Conservation (phyloP, 1,140 invertebrate species). For the Eupristina koningsbergeri region DNA sequence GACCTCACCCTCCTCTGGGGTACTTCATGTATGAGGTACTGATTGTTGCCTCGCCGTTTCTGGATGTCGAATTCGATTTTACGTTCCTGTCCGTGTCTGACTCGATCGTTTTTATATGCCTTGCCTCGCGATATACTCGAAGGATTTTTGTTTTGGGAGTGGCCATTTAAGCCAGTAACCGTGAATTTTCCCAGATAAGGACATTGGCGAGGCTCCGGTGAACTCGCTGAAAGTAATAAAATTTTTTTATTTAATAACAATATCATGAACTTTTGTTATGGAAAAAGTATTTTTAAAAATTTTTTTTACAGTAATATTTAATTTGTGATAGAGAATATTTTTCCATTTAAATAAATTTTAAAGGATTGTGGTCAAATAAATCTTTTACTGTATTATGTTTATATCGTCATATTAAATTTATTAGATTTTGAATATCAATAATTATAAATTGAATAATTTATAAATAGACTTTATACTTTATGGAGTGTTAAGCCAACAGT, state of each 20-base stretch:
- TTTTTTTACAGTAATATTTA: too few relatives aligned
- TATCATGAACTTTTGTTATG: background rate
- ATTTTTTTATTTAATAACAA: background rate
- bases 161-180: slow-evolving; percentile 74
- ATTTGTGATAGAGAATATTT: too few relatives aligned
- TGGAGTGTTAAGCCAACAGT: too few relatives aligned
- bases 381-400: too few relatives aligned
- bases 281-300: too few relatives aligned
- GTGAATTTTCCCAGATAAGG: slow-evolving; percentile 81
- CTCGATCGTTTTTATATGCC: slow-evolving; percentile 61
- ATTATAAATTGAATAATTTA: too few relatives aligned
- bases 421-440: too few relatives aligned
- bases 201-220: slow-evolving; percentile 77
- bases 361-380: too few relatives aligned
- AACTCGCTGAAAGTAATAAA: slow-evolving; percentile 76
- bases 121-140: slow-evolving; percentile 67
- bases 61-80: slow-evolving; percentile 67
- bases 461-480: too few relatives aligned
- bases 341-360: too few relatives aligned
- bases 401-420: too few relatives aligned
- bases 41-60: slow-evolving; percentile 67
- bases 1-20: slow-evolving; percentile 53
- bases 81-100: slow-evolving; percentile 66
- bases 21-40: slow-evolving; percentile 64
- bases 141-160: slow-evolving; percentile 68